phyloP scores from a whole-genome alignment of 2,888 invertebrate genomes.

The Nomada hirtipes region DNA sequence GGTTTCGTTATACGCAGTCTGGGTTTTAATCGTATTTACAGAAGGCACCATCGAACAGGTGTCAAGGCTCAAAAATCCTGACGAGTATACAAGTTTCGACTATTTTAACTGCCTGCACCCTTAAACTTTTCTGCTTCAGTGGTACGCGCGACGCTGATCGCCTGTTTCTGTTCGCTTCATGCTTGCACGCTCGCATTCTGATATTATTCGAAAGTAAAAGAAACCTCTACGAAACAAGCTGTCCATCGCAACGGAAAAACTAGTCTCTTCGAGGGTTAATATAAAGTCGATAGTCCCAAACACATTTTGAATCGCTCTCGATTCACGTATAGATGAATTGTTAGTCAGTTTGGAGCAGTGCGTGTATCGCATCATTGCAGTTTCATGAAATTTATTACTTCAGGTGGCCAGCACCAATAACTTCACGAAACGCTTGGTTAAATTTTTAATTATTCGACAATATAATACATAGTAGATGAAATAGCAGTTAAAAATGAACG shows the following conservation, averaged over 20 bases:
- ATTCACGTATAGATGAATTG: too few species aligned
- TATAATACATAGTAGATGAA: too few species aligned
- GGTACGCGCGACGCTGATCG: constrained; percentile 54
- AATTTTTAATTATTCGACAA: too few species aligned
- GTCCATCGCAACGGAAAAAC: constrained; percentile 3
- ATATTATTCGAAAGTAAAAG: constrained; percentile 52
- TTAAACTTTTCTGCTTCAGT: constrained; percentile 69
- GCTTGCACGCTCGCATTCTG: constrained; percentile 49
- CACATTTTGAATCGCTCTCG: not conserved
- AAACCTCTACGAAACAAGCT: constrained; percentile 18
- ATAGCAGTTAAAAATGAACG: too few species aligned
- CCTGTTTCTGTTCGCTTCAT: constrained; percentile 48
- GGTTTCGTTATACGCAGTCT: not conserved
- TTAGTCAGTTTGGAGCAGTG: too few species aligned
- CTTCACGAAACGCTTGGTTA: too few species aligned
- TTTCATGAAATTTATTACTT: too few species aligned
- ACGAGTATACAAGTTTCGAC: constrained; percentile 49
- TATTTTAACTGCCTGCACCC: constrained; percentile 68
- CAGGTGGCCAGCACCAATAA: too few species aligned
- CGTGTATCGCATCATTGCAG: too few species aligned
- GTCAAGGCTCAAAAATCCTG: constrained; percentile 43
- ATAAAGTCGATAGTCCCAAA: constrained; percentile 50
- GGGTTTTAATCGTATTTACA: constrained; percentile 38
- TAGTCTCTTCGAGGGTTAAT: constrained; percentile 24
- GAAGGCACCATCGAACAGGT: constrained; percentile 18